Conservation (phyloP, 2,113 vertebrate species). For the Etia nguti region DNA sequence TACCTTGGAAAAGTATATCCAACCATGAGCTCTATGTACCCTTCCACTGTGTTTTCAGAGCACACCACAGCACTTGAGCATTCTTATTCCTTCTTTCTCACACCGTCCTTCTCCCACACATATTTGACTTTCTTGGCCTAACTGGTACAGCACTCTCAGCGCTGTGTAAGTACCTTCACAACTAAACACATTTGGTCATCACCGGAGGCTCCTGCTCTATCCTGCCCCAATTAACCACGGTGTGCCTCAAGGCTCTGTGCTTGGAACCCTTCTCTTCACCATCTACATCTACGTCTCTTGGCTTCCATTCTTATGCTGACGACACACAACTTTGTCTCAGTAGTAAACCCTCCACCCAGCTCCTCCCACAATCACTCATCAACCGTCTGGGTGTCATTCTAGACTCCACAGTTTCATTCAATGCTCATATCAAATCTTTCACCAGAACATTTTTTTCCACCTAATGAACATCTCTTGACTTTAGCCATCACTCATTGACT, state of each 20-base stretch:
- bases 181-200: neutral
- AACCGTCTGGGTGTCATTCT: too few species aligned
- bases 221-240: neutral
- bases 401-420: neutral
- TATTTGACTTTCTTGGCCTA: neutral
- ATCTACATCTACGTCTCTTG: too few species aligned
- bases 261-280: too few species aligned
- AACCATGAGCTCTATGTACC: neutral
- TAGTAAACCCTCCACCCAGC: too few species aligned
- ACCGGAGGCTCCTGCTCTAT: neutral
- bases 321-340: too few species aligned
- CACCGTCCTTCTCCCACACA: neutral
- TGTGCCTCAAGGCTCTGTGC: neutral
- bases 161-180: neutral
- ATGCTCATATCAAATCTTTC: neutral
- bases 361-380: too few species aligned
- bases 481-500: neutral
- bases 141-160: neutral
- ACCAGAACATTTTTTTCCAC: neutral
- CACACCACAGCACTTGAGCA: neutral
- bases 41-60: too few species aligned
- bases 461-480: neutral
- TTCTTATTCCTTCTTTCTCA: neutral
- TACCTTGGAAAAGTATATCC: neutral
- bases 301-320: too few species aligned